Evolutionary conservation across 2,888 invertebrate species (phyloP), one percentile per base, ranked within the genome.

Genomic region (Ferdinandea cuprea): DNA sequence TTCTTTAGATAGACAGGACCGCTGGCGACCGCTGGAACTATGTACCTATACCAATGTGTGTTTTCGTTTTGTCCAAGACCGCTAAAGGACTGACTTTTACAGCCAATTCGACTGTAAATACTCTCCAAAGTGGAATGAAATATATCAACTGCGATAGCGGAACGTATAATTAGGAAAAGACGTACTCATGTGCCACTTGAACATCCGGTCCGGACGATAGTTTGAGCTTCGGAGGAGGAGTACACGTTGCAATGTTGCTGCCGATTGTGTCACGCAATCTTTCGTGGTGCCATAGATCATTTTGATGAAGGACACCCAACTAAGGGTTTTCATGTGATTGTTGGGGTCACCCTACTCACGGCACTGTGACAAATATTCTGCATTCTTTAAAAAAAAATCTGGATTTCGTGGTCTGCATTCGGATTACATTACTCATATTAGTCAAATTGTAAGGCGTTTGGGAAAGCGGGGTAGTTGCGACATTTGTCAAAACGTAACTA

Each of bases 141-240:
- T 73, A 61, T 8, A 68, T 56, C 78, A 72, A 78, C 72, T 83
- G 9, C 17, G 11, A 46, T 68, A 68, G 83, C 30, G 66, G 72
- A 78, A 72, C 66, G 78, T 83, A 63, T 83, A 83, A 83, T 83
- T 83, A 83, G 83, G 78, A 59, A 83, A 63, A 78, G 78, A 65
- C 78, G 72, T 78, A 78, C 83, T 78, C 78, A 85, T 74, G 85
- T 85, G 85, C 83, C 85, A 83, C 85, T 85, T 78, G 73, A 83
- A 85, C 71, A 74, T 85, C 85, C 85, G 77, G 65, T 50, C 25
- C 35, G 48, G 32, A 21, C 19, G 46, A 21, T 11, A 9, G 32
- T 15, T 30, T n/a, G 37, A 25, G 8, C 1, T 35, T 35, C n/a
- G n/a, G 44, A 17, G 3, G 17, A n/a, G 21, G 17, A 9, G 11